Evolutionary conservation across 2,888 invertebrate genomes (phyloP).

Genomic region (Alcis repandata): DNA sequence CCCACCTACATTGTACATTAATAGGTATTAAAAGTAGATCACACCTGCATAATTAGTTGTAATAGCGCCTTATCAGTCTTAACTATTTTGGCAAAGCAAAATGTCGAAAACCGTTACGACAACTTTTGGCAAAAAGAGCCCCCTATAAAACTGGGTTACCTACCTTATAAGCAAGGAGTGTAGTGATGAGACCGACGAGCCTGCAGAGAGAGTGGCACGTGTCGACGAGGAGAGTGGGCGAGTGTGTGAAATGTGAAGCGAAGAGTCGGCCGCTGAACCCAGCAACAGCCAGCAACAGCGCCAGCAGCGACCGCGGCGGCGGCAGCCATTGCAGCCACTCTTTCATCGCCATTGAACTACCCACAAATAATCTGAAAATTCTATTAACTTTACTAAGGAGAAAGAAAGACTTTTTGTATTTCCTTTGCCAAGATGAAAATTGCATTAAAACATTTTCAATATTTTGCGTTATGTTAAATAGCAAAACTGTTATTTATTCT

Average conservation of each 20-base stretch:
- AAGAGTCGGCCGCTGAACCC: slow-evolving; percentile 94
- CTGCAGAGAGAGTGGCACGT: slow-evolving; percentile 98
- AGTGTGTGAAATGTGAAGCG: slow-evolving; percentile 95
- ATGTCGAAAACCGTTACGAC: too few species aligned
- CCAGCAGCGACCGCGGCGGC: slow-evolving; percentile 91
- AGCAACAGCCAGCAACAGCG: slow-evolving; percentile 90
- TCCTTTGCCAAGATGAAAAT: too few species aligned
- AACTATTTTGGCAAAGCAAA: too few species aligned
- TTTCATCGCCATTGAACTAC: slow-evolving; percentile 90
- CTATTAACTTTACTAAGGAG: too few species aligned
- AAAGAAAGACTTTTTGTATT: too few species aligned
- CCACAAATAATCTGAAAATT: neutral
- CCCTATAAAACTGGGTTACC: neutral
- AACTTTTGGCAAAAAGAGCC: neutral
- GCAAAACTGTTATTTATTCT: too few species aligned
- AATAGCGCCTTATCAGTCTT: too few species aligned
- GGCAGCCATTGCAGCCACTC: slow-evolving; percentile 91
- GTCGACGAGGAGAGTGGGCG: slow-evolving; percentile 95
- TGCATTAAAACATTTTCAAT: too few species aligned
- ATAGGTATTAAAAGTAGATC: too few species aligned
- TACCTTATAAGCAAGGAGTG: slow-evolving; percentile 79
- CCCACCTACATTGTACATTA: too few species aligned
- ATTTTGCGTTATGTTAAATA: too few species aligned
- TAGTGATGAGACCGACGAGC: slow-evolving; percentile 91
- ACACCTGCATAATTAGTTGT: too few species aligned